These are phyloP conservation scores for Sphyrna mokarran DNA, from an alignment of 2,113 vertebrate species.

Conservation along the genomic window DNA sequence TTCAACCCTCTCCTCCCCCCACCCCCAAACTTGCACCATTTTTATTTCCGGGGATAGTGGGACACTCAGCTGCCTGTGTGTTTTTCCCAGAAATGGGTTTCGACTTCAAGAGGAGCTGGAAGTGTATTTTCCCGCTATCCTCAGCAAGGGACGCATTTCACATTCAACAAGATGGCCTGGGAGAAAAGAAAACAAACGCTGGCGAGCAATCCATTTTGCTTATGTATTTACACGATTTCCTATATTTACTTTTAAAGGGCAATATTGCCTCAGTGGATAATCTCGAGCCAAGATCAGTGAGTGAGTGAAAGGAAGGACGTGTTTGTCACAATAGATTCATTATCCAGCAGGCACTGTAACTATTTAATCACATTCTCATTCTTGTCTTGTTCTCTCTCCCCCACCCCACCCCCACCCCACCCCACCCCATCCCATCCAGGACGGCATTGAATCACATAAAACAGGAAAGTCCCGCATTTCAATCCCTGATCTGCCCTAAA, in stretches of 20 bases:
- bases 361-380: background rate
- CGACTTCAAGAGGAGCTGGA: background rate
- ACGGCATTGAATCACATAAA: background rate
- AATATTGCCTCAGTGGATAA: slow-evolving; percentile 27
- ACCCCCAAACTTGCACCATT: background rate
- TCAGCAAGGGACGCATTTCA: slow-evolving; percentile 5
- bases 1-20: too few relatives aligned
- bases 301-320: slow-evolving; percentile 13
- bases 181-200: background rate
- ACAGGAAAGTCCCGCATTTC: slow-evolving; percentile 5
- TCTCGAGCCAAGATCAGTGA: background rate
- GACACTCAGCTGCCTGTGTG: background rate
- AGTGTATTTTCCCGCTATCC: background rate
- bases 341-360: background rate
- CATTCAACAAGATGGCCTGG: background rate
- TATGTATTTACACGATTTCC: slow-evolving; percentile 19
- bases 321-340: background rate
- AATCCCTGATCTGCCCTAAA: background rate
- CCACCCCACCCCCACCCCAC: too few relatives aligned
- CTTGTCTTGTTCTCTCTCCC: background rate
- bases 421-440: background rate
- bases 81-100: background rate
- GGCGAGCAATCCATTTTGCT: background rate
- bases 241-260: slow-evolving; percentile 8
- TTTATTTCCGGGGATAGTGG: background rate